Base-by-base conservation (phyloP, 2,888 invertebrate species). In the Protonemura montana region DNA sequence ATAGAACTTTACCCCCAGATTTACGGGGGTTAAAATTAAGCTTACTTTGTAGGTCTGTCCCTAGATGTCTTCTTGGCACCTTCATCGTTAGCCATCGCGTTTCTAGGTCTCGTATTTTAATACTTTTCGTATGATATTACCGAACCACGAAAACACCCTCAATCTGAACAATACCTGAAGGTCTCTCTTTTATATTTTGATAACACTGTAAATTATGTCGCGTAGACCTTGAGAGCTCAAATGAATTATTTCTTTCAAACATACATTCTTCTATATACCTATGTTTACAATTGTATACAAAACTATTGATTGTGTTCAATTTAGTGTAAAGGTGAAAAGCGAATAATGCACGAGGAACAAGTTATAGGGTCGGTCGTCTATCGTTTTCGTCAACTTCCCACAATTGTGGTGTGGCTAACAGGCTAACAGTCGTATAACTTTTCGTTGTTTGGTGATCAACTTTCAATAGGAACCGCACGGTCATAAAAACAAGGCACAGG, bases 391-490 rank as follows among this genome's bases (percentile, higher is more conserved):
- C 28, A 16, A 83, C 41, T 83, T 41, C 25, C 41, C 26, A 26
- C 16, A n/a, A 26, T 35, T 83, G 30, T 83, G 35, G 25, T 83
- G 82, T 83, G 82, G 42, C 41, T 41, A 83, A 42, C 21, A 83
- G 82, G 42, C 41, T 26, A 83, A 42, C 21, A 83, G 82, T 41
- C 41, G 41, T 83, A 83, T 82, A 83, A 83, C 82, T 83, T 83
- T 83, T 28, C 26, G 82, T 16, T 41, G 82, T 83, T 83, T 30
- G 82, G 41, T 83, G 82, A 83, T 83, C 82, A 25, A 26, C 25
- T 83, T 83, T 83, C 82, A 83, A 83, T 83, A n/a, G 82, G 41
- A 30, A 83, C 82, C 82, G 82, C 82, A 83, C 13, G 26, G 26
- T 25, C 25, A 83, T 83, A 30, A 83, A 83, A 83, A 30, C 42